Conservation (phyloP, 1,140 invertebrate species). For the Neodiprion fabricii region DNA sequence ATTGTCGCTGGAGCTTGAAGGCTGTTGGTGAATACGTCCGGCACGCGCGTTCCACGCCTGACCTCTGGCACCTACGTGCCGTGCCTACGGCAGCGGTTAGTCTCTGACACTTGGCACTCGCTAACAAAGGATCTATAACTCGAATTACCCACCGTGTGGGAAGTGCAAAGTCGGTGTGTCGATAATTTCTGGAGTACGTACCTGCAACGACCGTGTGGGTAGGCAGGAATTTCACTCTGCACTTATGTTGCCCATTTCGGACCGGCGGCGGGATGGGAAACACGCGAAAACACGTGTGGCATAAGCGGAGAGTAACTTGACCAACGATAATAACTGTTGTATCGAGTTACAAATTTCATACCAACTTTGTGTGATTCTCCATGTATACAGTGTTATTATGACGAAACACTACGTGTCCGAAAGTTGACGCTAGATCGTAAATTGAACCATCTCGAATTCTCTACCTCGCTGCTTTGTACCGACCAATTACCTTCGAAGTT, state of each 20-base stretch:
- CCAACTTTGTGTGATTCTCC: too few species aligned
- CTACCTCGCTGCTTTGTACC: too few species aligned
- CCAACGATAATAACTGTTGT: background rate
- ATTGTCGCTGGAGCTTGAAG: background rate
- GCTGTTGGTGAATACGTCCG: background rate
- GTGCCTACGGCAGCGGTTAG: background rate
- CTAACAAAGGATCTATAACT: too few species aligned
- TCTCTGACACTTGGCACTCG: background rate
- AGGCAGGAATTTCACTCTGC: background rate
- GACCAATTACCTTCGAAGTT: too few species aligned
- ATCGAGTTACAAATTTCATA: constrained; percentile 2
- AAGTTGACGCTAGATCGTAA: background rate
- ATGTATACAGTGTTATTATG: background rate
- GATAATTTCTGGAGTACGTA: too few species aligned
- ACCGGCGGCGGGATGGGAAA: too few species aligned
- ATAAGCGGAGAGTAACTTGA: background rate
- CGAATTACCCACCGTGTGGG: too few species aligned
- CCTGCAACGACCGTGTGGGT: too few species aligned
- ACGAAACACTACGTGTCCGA: background rate
- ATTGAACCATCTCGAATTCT: background rate
- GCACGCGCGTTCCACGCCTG: background rate
- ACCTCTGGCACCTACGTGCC: background rate
- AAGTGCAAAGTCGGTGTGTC: too few species aligned
- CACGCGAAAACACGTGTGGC: background rate
- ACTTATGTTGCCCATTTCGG: too few species aligned